Evolutionary conservation across 2,888 invertebrate species (phyloP).

Genomic region (Campoplex nolae): DNA sequence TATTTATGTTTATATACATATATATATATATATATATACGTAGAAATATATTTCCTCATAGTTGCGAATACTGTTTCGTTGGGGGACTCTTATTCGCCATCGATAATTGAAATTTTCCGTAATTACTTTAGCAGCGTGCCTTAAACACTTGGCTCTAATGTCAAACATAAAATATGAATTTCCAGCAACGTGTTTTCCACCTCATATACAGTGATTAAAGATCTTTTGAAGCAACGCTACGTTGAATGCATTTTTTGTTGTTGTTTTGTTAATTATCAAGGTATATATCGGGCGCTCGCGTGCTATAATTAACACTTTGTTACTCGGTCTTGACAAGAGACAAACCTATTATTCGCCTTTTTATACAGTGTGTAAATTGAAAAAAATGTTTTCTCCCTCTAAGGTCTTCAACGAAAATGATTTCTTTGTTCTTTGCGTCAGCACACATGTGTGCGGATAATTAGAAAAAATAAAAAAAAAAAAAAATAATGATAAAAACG

Average conservation of each 20-base stretch:
- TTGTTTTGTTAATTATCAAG: not conserved
- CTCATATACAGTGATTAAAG: not conserved
- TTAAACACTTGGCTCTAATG: slow-evolving; percentile 17
- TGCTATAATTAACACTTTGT: not conserved
- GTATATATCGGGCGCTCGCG: not conserved
- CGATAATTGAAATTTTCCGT: slow-evolving; percentile 64
- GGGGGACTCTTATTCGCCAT: not conserved
- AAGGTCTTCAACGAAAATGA: not conserved
- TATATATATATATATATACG: slow-evolving; percentile 24
- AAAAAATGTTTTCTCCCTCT: not conserved
- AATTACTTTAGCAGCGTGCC: slow-evolving; percentile 35
- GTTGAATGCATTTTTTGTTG: not conserved
- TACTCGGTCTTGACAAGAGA: not conserved
- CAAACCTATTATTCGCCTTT: not conserved
- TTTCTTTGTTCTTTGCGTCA: not conserved
- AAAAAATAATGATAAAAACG: not conserved
- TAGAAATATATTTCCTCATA: not conserved
- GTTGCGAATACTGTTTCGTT: not conserved
- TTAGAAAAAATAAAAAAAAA: not conserved
- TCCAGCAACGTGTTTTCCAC: not conserved
- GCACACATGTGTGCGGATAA: not conserved
- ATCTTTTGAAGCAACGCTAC: not conserved
- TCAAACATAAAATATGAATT: slow-evolving; percentile 19
- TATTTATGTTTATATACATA: slow-evolving; percentile 17
- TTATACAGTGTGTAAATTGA: not conserved